phyloP scores from a whole-genome alignment of 2,888 invertebrate genomes.

The Andrena camellia region DNA sequence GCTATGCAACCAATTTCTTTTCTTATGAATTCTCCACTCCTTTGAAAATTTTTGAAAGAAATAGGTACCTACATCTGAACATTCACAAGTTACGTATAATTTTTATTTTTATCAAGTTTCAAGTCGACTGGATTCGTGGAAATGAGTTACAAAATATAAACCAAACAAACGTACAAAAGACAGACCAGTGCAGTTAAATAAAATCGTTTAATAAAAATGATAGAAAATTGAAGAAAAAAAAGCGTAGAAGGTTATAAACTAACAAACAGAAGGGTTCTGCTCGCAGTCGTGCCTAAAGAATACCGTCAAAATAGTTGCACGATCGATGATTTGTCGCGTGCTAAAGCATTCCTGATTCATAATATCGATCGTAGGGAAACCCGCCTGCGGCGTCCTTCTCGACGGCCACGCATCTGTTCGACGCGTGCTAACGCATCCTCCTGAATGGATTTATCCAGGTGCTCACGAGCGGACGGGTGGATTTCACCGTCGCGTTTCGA shows the following conservation, averaged over 20 bases:
- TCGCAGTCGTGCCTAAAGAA: background rate
- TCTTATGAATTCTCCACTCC: no score
- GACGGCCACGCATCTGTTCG: conserved; percentile 64
- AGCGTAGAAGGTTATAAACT: background rate
- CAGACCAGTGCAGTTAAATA: no score
- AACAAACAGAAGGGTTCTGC: background rate
- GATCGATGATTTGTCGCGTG: conserved; percentile 22
- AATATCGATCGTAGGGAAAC: conserved; percentile 38
- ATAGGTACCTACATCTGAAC: no score
- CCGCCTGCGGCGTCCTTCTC: conserved; percentile 30
- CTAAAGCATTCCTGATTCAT: conserved; percentile 45
- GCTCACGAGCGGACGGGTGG: conserved; percentile 53
- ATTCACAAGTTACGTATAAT: no score
- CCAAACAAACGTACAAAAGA: no score
- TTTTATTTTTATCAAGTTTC: no score
- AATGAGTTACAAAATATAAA: no score
- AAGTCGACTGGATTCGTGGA: no score
- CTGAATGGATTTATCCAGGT: conserved; percentile 71
- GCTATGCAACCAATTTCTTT: no score
- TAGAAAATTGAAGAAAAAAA: no score
- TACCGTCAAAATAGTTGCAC: background rate
- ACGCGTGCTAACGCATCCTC: conserved; percentile 59
- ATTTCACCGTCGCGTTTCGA: conserved; percentile 63
- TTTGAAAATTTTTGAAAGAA: no score
- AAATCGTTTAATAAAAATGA: no score